These are phyloP conservation scores for Bombus haemorrhoidalis DNA, from an alignment of 1,140 invertebrate genomes.

Conservation along the genomic window DNA sequence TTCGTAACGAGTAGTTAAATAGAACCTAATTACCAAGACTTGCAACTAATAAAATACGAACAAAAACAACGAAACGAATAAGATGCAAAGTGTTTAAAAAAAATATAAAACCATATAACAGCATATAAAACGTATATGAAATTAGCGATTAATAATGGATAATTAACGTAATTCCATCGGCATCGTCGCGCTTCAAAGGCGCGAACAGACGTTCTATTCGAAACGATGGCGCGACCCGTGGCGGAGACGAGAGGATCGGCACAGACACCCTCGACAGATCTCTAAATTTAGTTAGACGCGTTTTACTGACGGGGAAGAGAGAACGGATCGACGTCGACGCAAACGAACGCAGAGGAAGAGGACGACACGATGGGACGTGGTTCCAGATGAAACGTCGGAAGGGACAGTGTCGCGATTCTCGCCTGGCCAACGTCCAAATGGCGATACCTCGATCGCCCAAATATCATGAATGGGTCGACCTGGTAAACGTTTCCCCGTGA, in stretches of 20 bases:
- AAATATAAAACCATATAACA: too few species aligned
- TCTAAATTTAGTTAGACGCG: slow-evolving; percentile 70
- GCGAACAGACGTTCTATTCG: not conserved
- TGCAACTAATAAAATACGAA: too few species aligned
- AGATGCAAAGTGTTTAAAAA: too few species aligned
- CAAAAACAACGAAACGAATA: too few species aligned
- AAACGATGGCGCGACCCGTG: not conserved
- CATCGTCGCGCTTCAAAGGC: not conserved
- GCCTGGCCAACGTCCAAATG: slow-evolving; percentile 66
- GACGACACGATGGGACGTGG: slow-evolving; percentile 8
- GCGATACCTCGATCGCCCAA: slow-evolving; percentile 18
- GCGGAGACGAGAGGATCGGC: not conserved
- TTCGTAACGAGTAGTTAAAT: too few species aligned
- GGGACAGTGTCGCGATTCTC: slow-evolving; percentile 67
- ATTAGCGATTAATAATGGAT: too few species aligned
- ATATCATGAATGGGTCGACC: slow-evolving; percentile 59
- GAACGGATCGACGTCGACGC: slow-evolving; percentile 27
- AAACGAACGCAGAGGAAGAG: slow-evolving; percentile 14
- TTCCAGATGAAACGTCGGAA: slow-evolving; percentile 60
- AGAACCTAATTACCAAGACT: too few species aligned
- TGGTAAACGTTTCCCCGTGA: slow-evolving; percentile 34
- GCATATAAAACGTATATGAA: too few species aligned
- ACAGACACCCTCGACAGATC: slow-evolving; percentile 25
- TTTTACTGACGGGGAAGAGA: slow-evolving; percentile 51
- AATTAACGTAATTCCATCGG: not conserved